Percentiles rank a stretch among this genome's conserved stretches.
These are phyloP conservation scores for Hypselothyrea guttata DNA, from an alignment of 2,888 invertebrate genomes.

Conservation along the genomic window DNA sequence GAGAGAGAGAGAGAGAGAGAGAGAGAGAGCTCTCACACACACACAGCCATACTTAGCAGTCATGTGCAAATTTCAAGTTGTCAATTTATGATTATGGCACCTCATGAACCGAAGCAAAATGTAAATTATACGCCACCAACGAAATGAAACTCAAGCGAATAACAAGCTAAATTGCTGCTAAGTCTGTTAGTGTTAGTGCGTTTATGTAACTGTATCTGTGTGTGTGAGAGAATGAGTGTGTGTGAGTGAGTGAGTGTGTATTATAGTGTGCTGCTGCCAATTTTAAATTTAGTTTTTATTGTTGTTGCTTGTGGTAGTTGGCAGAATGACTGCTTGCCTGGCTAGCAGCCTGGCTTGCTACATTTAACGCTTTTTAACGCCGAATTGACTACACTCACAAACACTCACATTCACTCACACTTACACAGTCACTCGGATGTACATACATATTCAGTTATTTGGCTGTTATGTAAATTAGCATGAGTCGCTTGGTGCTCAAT, in stretches of 20 bases:
- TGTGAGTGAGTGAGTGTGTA: constrained; percentile 11
- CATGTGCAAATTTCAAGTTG: constrained; percentile 76
- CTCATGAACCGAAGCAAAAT: constrained; percentile 74
- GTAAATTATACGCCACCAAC: constrained; percentile 70
- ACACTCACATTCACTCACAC: constrained; percentile 24
- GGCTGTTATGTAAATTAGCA: constrained; percentile 72
- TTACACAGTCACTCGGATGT: constrained; percentile 11
- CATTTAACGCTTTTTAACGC: constrained; percentile 69
- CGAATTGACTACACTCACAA: constrained; percentile 56
- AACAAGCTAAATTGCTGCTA: constrained; percentile 63
- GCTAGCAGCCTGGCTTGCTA: constrained; percentile 47
- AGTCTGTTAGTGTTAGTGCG: constrained; percentile 3
- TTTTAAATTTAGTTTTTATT: constrained; percentile 66
- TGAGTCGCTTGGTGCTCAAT: constrained; percentile 42
- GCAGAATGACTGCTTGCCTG: constrained; percentile 33
- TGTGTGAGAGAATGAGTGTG: too few species aligned
- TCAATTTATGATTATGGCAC: constrained; percentile 79
- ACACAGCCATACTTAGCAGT: constrained; percentile 23
- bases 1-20: not conserved
- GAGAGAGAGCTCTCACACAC: not conserved
- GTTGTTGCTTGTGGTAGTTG: constrained; percentile 53
- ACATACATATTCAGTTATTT: constrained; percentile 21
- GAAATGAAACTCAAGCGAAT: constrained; percentile 71
- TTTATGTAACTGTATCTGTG: constrained; percentile 2
- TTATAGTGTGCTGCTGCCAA: constrained; percentile 49